phyloP scores from a whole-genome alignment of 2,888 invertebrate species.

The Clistopyga incitator region DNA sequence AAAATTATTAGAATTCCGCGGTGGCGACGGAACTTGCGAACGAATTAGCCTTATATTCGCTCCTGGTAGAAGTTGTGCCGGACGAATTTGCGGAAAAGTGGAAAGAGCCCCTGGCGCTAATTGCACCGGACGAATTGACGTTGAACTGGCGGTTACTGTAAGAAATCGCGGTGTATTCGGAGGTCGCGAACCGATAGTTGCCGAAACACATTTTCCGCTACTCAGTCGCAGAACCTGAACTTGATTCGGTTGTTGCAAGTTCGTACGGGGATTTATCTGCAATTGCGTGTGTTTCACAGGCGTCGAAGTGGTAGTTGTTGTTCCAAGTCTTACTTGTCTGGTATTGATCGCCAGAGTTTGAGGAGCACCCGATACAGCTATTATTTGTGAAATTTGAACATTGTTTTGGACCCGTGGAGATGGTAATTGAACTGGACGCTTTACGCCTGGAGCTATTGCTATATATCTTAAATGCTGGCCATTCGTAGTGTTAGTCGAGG shows the following conservation, averaged over 20 bases:
- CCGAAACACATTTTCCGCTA: conserved; percentile 17
- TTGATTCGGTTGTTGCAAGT: conserved; percentile 13
- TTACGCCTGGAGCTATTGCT: not conserved
- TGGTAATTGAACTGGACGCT: not conserved
- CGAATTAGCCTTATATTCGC: not conserved
- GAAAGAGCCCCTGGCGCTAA: not conserved
- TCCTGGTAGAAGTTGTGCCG: not conserved
- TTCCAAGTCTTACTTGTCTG: not conserved
- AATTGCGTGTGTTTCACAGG: not conserved
- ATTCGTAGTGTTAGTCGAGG: not conserved
- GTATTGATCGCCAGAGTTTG: no score
- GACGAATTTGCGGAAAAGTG: not conserved
- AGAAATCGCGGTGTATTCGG: not conserved
- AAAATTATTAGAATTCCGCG: not conserved
- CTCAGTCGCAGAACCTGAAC: conserved; percentile 8
- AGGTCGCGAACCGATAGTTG: not conserved
- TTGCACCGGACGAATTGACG: not conserved
- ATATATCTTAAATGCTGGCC: not conserved
- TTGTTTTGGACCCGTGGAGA: not conserved
- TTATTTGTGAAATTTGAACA: not conserved
- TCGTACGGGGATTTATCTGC: not conserved
- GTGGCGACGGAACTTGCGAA: not conserved
- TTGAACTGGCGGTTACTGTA: not conserved
- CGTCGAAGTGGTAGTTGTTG: not conserved
- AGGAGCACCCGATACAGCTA: not conserved